A percentile compares a stretch with the other conserved stretches of the same genome.
These are phyloP conservation scores for Clupea harengus DNA, from an alignment of 2,113 vertebrate species.

Conservation along the genomic window DNA sequence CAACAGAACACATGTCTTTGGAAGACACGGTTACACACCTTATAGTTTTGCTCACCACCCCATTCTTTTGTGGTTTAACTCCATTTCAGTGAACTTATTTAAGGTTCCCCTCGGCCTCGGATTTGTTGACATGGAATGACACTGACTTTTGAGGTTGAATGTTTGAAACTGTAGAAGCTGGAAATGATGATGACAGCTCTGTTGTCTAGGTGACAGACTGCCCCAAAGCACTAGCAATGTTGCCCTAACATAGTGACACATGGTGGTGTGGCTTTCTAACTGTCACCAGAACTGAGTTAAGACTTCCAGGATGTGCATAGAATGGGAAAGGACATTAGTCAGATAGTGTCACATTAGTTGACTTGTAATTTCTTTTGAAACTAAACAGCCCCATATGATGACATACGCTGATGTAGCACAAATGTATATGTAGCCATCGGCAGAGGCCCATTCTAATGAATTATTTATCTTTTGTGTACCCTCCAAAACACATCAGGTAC, in stretches of 20 bases:
- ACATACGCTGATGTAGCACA: background rate
- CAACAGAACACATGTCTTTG: background rate
- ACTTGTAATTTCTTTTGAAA: background rate
- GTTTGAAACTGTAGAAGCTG: background rate
- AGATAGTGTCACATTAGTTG: background rate
- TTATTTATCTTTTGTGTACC: background rate
- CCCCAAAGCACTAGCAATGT: background rate
- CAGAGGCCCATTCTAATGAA: background rate
- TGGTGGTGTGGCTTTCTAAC: background rate
- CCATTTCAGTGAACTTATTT: background rate
- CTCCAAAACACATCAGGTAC: background rate
- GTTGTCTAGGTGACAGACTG: background rate
- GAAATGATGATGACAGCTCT: background rate
- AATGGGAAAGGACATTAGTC: background rate
- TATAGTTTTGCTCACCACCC: background rate
- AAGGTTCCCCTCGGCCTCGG: background rate
- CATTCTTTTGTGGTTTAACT: background rate
- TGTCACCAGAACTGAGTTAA: background rate
- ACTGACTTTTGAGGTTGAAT: background rate
- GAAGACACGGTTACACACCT: background rate
- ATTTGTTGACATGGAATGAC: background rate
- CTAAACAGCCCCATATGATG: background rate
- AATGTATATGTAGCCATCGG: background rate
- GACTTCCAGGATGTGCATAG: background rate
- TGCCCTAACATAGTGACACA: background rate